Conservation (phyloP, 2,888 invertebrate species). For the Cotesia congregata region DNA sequence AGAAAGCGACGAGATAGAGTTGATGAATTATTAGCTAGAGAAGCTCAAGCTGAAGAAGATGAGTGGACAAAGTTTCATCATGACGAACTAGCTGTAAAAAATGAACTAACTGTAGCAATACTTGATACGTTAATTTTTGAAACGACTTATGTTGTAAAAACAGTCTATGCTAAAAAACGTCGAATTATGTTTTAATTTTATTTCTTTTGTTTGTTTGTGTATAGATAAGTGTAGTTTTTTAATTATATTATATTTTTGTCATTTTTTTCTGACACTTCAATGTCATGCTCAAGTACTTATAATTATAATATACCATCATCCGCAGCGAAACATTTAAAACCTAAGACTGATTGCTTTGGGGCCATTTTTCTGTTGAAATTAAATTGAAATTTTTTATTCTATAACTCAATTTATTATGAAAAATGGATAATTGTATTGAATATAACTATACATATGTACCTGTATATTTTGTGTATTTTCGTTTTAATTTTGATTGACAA, state of each 20-base stretch:
- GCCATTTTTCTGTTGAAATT: slow-evolving; percentile 53
- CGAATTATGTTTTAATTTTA: slow-evolving; percentile 53
- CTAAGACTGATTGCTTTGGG: slow-evolving; percentile 67
- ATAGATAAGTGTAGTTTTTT: neutral
- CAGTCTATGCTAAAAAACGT: slow-evolving; percentile 63
- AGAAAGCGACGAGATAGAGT: slow-evolving; percentile 79
- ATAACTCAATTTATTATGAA: slow-evolving; percentile 7
- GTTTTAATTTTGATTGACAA: neutral
- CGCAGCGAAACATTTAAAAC: slow-evolving; percentile 40
- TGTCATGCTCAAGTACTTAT: slow-evolving; percentile 38
- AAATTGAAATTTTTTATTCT: slow-evolving; percentile 36
- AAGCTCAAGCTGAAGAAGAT: slow-evolving; percentile 80
- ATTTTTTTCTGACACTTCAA: slow-evolving; percentile 17
- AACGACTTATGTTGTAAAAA: slow-evolving; percentile 63
- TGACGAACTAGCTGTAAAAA: slow-evolving; percentile 80
- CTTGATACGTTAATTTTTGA: slow-evolving; percentile 64
- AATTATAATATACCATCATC: slow-evolving; percentile 27
- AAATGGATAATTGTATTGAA: neutral
- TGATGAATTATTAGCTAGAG: slow-evolving; percentile 80
- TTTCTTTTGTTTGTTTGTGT: neutral
- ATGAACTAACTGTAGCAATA: slow-evolving; percentile 71
- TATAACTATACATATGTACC: slow-evolving; percentile 23
- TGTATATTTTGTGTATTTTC: slow-evolving; percentile 22
- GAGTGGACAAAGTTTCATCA: slow-evolving; percentile 82
- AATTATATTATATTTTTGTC: slow-evolving; percentile 15